A percentile compares a stretch with the other conserved stretches of the same genome.
phyloP scores from a whole-genome alignment of 53 echinoderm and acorn worm species.

The Holothuria leucospilota region DNA sequence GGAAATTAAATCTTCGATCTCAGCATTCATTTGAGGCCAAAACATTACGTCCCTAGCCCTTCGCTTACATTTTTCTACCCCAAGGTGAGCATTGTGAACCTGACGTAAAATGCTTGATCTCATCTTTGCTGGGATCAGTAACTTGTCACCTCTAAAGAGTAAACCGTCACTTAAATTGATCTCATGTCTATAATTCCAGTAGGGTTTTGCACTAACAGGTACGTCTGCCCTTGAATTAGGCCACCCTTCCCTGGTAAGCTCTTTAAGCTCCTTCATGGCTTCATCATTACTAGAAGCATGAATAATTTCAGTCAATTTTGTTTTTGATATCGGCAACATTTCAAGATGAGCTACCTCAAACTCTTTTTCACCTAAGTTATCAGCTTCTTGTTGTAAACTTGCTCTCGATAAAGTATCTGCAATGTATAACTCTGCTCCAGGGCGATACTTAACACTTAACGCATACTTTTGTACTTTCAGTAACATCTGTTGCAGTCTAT shows the following conservation, averaged over 20 bases:
- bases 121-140: constrained; percentile 17
- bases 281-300: constrained; percentile 45
- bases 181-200: constrained; percentile 64
- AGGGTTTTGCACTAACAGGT: constrained; percentile 29
- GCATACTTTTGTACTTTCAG: constrained; percentile 60
- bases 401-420: constrained; percentile 45
- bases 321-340: background rate
- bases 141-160: constrained; percentile 36
- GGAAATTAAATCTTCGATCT: constrained; percentile 54
- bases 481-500: constrained; percentile 64
- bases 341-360: background rate
- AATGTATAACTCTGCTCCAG: constrained; percentile 50
- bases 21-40: constrained; percentile 67
- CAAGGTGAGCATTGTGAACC: constrained; percentile 59
- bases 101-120: constrained; percentile 42
- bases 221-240: constrained; percentile 15
- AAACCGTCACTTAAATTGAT: constrained; percentile 53
- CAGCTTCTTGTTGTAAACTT: constrained; percentile 19
- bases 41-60: constrained; percentile 46
- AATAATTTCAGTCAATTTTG: background rate
- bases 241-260: constrained; percentile 34
- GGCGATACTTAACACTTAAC: constrained; percentile 45
- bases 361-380: constrained; percentile 28
- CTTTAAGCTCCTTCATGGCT: constrained; percentile 4
- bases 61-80: constrained; percentile 55